Percentiles rank a stretch among this genome's conserved stretches.
phyloP scores from a whole-genome alignment of 2,113 vertebrate genomes.

The Coturnix japonica region DNA sequence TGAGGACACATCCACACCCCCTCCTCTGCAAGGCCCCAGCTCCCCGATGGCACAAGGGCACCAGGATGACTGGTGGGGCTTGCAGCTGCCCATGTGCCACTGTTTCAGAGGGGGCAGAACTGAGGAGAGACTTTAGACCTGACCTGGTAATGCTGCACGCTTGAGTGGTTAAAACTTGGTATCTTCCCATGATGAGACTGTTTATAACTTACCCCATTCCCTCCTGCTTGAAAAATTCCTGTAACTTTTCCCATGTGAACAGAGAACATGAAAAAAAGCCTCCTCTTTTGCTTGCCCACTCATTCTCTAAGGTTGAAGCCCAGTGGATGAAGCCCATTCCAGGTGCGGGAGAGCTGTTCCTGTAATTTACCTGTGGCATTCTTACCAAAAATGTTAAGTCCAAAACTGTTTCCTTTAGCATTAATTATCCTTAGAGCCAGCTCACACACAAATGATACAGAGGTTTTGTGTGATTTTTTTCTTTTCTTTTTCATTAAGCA shows the following conservation, averaged over 20 bases:
- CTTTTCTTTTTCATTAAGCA: background rate
- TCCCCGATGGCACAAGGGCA: rapidly evolving
- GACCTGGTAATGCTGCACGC: background rate
- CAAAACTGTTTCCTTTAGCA: constrained; percentile 35
- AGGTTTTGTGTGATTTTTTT: background rate
- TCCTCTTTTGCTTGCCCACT: constrained; percentile 7
- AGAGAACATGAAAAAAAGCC: constrained; percentile 1
- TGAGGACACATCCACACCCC: rapidly evolving
- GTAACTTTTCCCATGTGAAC: constrained; percentile 50
- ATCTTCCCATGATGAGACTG: background rate
- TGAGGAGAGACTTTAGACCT: background rate
- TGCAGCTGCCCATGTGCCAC: background rate
- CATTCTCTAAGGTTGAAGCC: background rate
- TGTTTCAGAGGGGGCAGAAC: background rate
- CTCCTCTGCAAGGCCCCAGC: background rate
- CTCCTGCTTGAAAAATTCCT: constrained; percentile 30
- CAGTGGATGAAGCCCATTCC: background rate
- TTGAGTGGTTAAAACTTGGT: background rate
- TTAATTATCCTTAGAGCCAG: constrained; percentile 5
- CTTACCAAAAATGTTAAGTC: constrained; percentile 50
- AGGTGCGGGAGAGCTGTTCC: constrained; percentile 43
- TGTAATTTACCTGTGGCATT: constrained; percentile 30
- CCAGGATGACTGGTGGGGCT: background rate
- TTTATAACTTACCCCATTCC: constrained; percentile 18
- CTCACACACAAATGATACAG: background rate